Evolutionary conservation across 2,888 invertebrate species (phyloP), one percentile per base, ranked within the genome.

Genomic region (Nineta flava): DNA sequence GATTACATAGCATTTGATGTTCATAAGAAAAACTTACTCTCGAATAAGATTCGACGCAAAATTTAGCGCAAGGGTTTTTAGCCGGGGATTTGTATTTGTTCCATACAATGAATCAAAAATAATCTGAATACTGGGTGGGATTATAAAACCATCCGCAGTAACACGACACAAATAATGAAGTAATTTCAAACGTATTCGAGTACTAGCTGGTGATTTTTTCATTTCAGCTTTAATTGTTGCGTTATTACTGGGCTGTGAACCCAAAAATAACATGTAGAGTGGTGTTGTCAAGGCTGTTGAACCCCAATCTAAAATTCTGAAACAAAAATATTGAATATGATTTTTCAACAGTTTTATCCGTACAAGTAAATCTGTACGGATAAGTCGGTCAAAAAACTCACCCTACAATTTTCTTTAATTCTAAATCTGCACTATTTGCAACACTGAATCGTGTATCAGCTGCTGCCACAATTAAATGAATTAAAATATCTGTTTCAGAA

Each of bases 361-460:
- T 40, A 43, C 50, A 38, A 19, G n/a, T 19, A 43, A 19, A 43
- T 19, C 17, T 46, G 31, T n/a, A n/a, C n/a, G n/a, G n/a, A n/a
- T n/a, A n/a, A n/a, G n/a, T n/a, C n/a, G n/a, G n/a, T n/a, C n/a
- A n/a, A n/a, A n/a, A 34, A 32, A 50, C 59, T 56, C 68, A 82
- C 82, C 77, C 76, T 55, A 79, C 76, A 42, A 83, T 76, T 66
- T 87, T 84, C 60, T 87, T 88, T 9, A 94, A 66, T 57, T 90
- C 87, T 54, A 81, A 79, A 61, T 92, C 88, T 2, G 91, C 92
- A 50, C 83, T 76, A 61, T 90, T 88, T 48, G 90, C 90, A 43
- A 94, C 87, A 65, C 83, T 86, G 63, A 85, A 92, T 54, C 93
- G 73, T 0, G 91, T 87, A 61, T 94, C 94, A 0, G 93, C 83